Evolutionary conservation across 92 coral and sea anemone species (phyloP).

Genomic region (Umimayanthus chanpuru): DNA sequence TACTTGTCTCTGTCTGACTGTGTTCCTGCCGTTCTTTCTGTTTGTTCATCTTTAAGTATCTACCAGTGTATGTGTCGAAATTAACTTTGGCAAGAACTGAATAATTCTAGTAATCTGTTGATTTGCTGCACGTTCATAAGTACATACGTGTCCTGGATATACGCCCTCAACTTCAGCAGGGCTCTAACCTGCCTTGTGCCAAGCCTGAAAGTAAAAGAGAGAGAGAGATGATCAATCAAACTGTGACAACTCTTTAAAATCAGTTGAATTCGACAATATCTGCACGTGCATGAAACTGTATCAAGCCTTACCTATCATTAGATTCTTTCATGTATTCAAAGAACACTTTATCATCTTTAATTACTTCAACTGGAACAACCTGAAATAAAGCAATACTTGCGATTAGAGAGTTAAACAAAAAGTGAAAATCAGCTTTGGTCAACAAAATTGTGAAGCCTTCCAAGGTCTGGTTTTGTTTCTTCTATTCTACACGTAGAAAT

Average conservation of each 20-base stretch:
- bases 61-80: not conserved
- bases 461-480: too few relatives aligned
- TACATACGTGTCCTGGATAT: constrained; percentile 89
- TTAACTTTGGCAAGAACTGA: not conserved
- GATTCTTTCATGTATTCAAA: constrained; percentile 77
- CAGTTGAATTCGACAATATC: not conserved
- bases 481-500: too few relatives aligned
- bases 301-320: constrained; percentile 74
- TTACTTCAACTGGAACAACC: constrained; percentile 84
- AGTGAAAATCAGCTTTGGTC: not conserved
- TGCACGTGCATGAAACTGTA: not conserved
- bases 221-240: not conserved
- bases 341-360: constrained; percentile 73
- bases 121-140: not conserved
- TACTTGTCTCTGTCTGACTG: too few relatives aligned
- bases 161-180: constrained; percentile 82
- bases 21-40: too few relatives aligned
- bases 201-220: constrained; percentile 57
- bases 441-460: too few relatives aligned
- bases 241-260: not conserved
- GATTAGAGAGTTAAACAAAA: not conserved
- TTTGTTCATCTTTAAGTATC: too few relatives aligned
- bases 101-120: not conserved
- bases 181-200: constrained; percentile 85
- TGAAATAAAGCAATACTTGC: constrained; percentile 12